Percentiles rank a stretch among this genome's conserved stretches.
These are phyloP conservation scores for Azemiops feae DNA, from an alignment of 2,113 vertebrate genomes.

Conservation along the genomic window DNA sequence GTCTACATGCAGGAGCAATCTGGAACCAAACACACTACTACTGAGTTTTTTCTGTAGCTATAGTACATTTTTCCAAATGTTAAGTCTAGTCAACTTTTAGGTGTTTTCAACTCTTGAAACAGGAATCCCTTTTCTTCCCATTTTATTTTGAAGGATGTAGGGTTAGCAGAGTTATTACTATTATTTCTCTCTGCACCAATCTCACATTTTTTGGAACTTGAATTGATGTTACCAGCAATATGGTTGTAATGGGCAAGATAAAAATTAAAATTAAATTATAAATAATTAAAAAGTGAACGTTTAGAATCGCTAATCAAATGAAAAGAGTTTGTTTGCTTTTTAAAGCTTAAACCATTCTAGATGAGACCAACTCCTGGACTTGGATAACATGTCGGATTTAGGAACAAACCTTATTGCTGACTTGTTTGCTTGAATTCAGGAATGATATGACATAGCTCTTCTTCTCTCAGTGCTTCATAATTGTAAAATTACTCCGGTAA, in stretches of 20 bases:
- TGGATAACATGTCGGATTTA: background rate
- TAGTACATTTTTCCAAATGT: background rate
- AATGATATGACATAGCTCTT: background rate
- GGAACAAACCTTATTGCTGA: background rate
- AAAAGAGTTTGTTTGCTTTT: background rate
- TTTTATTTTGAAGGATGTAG: background rate
- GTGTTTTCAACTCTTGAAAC: background rate
- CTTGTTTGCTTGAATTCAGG: background rate
- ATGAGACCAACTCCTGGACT: background rate
- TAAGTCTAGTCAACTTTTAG: background rate
- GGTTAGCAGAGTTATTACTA: background rate
- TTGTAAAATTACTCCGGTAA: background rate
- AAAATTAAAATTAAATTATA: background rate
- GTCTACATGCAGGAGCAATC: conserved; percentile 52
- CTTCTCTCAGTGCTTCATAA: background rate
- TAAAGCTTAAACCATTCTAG: background rate
- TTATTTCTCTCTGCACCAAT: background rate
- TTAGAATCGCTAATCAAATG: too few relatives aligned
- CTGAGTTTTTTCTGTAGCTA: conserved; percentile 66
- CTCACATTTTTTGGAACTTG: background rate
- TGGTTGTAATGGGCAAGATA: background rate
- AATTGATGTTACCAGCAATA: background rate
- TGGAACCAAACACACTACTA: conserved; percentile 59
- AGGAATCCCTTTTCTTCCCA: background rate
- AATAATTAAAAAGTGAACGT: background rate